A percentile compares a stretch with the other conserved stretches of the same genome.
phyloP scores from a whole-genome alignment of 1,140 invertebrate genomes.

The Euwallacea fornicatus region DNA sequence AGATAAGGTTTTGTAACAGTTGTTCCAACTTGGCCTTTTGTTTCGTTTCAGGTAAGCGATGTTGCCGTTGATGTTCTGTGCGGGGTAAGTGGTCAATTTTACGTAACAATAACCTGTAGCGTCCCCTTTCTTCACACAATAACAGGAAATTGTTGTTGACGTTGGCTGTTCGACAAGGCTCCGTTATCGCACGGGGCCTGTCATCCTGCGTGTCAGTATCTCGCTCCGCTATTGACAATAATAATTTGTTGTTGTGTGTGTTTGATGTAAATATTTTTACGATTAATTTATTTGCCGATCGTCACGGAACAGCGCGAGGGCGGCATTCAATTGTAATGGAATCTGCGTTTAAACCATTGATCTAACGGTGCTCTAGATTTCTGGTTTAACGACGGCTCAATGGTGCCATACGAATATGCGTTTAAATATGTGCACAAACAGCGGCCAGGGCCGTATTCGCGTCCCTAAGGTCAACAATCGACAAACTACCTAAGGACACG shows the following conservation, averaged over 20 bases:
- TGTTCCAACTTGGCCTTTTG: background rate
- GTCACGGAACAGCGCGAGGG: too few relatives aligned
- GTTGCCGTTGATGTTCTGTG: background rate
- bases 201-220: background rate
- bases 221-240: background rate
- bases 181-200: background rate
- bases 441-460: too few relatives aligned
- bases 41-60: conserved; percentile 3
- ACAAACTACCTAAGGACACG: too few relatives aligned
- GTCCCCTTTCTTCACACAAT: background rate
- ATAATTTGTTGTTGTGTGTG: background rate
- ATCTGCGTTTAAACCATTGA: background rate
- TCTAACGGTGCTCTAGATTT: background rate
- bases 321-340: too few relatives aligned
- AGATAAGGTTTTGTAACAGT: too few relatives aligned
- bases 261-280: background rate
- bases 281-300: too few relatives aligned
- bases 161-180: background rate
- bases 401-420: too few relatives aligned
- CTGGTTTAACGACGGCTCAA: too few relatives aligned
- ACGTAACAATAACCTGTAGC: too few relatives aligned
- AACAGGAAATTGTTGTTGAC: background rate
- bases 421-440: too few relatives aligned
- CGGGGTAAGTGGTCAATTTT: background rate
- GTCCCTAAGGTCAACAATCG: too few relatives aligned